Evolutionary conservation across 2,888 invertebrate genomes (phyloP).

Genomic region (Rhagonycha fulva): DNA sequence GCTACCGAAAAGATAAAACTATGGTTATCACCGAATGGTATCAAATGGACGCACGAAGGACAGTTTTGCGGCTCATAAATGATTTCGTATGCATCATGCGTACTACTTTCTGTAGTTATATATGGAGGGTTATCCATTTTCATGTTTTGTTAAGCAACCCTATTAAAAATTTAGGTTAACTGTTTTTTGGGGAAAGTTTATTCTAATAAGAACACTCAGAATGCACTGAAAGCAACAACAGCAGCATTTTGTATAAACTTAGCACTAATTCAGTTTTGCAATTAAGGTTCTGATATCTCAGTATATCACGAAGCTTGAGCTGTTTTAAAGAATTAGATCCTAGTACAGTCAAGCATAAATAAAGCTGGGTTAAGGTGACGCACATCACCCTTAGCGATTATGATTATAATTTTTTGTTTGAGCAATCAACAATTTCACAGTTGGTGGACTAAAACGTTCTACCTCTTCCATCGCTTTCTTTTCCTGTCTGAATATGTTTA

Average conservation of each 20-base stretch:
- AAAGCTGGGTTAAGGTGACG: too few species aligned
- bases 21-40: neutral
- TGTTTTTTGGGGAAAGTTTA: neutral
- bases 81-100: neutral
- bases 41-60: neutral
- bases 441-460: too few species aligned
- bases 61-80: neutral
- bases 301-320: too few species aligned
- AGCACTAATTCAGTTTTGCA: neutral
- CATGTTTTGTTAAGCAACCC: neutral
- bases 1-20: neutral
- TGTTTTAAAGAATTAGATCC: too few species aligned
- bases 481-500: too few species aligned
- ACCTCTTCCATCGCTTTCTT: too few species aligned
- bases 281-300: too few species aligned
- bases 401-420: too few species aligned
- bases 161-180: neutral
- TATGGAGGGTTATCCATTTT: neutral
- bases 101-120: neutral
- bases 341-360: too few species aligned
- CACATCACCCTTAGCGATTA: too few species aligned
- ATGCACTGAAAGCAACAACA: neutral
- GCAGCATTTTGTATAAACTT: neutral
- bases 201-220: neutral
- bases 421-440: too few species aligned